Percentiles rank a stretch among this genome's conserved stretches.
phyloP scores from a whole-genome alignment of 2,888 invertebrate genomes.

The Argyresthia goedartella region DNA sequence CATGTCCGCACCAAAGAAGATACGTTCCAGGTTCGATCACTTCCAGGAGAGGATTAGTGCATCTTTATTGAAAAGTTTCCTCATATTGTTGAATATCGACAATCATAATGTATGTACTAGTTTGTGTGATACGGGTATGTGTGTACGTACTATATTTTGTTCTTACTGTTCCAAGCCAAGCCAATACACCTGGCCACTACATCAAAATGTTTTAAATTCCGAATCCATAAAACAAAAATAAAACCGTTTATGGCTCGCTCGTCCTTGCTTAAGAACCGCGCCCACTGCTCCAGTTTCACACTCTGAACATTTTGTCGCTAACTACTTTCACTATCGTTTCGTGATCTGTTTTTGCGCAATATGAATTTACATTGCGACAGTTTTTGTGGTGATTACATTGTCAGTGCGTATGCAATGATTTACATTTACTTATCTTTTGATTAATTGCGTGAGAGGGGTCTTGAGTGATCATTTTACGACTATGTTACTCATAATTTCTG shows the following conservation, averaged over 20 bases:
- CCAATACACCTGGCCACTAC: not conserved
- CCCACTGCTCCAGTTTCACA: slow-evolving; percentile 51
- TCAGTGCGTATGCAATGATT: not conserved
- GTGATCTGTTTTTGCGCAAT: slow-evolving; percentile 35
- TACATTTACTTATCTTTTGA: not conserved
- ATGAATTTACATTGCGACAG: slow-evolving; percentile 1
- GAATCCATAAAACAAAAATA: not conserved
- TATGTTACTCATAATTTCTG: too few relatives aligned
- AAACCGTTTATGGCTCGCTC: not conserved
- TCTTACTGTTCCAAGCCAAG: not conserved
- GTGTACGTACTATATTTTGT: not conserved
- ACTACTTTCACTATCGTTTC: slow-evolving; percentile 52
- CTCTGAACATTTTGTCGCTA: slow-evolving; percentile 15
- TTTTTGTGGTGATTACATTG: not conserved
- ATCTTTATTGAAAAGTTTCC: too few relatives aligned
- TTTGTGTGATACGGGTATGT: too few relatives aligned
- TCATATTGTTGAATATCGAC: too few relatives aligned
- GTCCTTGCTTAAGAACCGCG: slow-evolving; percentile 57
- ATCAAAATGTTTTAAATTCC: not conserved
- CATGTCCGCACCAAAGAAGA: too few relatives aligned
- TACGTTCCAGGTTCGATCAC: too few relatives aligned
- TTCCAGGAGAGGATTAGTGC: too few relatives aligned
- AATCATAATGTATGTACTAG: too few relatives aligned
- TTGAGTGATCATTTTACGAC: too few relatives aligned
- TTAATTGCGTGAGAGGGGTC: not conserved